Evolutionary conservation across 2,888 invertebrate species (phyloP).

Genomic region (Erebia palarica): DNA sequence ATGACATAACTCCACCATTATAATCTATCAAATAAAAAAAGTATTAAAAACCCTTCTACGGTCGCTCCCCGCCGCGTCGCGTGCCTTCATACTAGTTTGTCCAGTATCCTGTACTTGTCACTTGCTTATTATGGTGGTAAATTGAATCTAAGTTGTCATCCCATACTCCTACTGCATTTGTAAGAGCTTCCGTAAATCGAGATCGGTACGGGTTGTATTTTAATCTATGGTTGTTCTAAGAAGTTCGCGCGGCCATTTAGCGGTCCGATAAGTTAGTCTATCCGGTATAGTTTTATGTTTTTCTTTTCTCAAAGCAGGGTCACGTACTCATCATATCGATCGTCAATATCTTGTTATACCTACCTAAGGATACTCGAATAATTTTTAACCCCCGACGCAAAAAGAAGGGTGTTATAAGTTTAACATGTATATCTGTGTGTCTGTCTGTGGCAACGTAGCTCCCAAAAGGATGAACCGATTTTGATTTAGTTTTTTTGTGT

Average conservation of each 20-base stretch:
- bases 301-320: neutral
- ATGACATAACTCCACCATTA: constrained; percentile 75
- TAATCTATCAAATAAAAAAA: constrained; percentile 62
- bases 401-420: no score
- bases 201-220: constrained; percentile 51
- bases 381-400: no score
- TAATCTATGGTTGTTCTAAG: constrained; percentile 47
- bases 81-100: constrained; percentile 68
- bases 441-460: no score
- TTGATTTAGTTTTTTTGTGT: no score
- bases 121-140: constrained; percentile 61
- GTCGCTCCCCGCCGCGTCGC: constrained; percentile 72
- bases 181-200: constrained; percentile 63
- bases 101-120: constrained; percentile 61
- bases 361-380: no score
- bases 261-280: constrained; percentile 46
- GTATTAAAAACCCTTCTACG: constrained; percentile 48
- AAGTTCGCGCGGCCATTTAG: constrained; percentile 50
- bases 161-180: constrained; percentile 57
- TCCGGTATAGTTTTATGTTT: constrained; percentile 26
- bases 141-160: constrained; percentile 59
- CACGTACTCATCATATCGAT: neutral
- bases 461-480: no score
- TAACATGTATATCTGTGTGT: no score
- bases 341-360: no score